Percentiles rank a stretch among this genome's conserved stretches.
Conservation (phyloP, 2,797 vertebrate genomes). For the Mus spretus region DNA sequence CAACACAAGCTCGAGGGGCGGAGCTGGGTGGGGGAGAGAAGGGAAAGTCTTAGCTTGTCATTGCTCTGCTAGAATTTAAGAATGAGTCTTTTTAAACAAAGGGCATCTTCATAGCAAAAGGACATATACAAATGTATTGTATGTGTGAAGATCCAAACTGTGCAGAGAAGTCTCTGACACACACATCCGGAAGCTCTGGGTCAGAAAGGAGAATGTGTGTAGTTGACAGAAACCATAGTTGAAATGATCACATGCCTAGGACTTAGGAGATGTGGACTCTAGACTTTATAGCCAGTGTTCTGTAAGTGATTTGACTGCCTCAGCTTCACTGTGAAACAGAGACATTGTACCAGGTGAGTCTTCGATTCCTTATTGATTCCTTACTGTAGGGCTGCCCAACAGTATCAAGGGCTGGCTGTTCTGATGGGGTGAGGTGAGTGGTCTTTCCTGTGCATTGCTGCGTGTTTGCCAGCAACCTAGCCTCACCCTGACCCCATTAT, state of each 20-base stretch:
- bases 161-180: background rate
- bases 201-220: background rate
- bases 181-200: constrained; percentile 18
- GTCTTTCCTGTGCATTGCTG: background rate
- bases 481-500: too few relatives aligned
- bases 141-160: background rate
- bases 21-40: background rate
- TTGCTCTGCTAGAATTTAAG: constrained; percentile 10
- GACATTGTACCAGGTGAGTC: background rate
- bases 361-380: background rate
- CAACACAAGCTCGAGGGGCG: background rate
- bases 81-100: constrained; percentile 13
- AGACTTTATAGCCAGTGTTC: constrained; percentile 22
- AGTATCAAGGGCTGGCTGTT: background rate
- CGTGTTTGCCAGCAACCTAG: background rate
- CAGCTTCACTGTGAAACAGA: background rate
- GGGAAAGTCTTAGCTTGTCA: constrained; percentile 4
- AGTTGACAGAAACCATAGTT: background rate
- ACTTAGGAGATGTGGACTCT: constrained; percentile 1
- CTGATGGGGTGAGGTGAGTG: accelerated
- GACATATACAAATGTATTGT: background rate
- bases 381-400: background rate
- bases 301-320: background rate
- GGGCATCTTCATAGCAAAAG: background rate
- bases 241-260: background rate